These are phyloP conservation scores for Archips xylosteana DNA, from an alignment of 2,888 invertebrate species.

Conservation along the genomic window DNA sequence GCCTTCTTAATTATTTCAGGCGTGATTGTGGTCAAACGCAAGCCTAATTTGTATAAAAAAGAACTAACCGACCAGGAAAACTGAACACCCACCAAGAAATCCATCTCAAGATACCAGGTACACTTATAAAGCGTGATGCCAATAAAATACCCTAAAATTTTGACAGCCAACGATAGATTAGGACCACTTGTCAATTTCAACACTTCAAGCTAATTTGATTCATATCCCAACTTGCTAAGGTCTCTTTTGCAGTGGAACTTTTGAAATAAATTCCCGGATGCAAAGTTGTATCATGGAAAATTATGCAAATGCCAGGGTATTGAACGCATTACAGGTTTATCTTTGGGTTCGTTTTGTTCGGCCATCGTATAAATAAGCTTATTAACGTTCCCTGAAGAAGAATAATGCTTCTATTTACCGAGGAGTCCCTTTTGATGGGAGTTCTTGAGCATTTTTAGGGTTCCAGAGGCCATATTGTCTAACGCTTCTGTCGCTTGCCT, in stretches of 20 bases:
- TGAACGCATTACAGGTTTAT: conserved; percentile 38
- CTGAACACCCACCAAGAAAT: too few species aligned
- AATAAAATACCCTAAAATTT: conserved; percentile 9
- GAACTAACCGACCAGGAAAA: too few species aligned
- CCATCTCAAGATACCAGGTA: too few species aligned
- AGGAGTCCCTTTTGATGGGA: conserved; percentile 4
- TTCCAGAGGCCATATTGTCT: too few species aligned
- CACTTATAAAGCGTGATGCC: too few species aligned
- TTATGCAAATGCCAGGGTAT: conserved; percentile 38
- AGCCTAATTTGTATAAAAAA: too few species aligned
- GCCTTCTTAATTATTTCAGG: too few species aligned
- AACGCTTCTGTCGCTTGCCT: too few species aligned
- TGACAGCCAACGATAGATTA: conserved; percentile 29
- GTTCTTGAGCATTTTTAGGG: background rate
- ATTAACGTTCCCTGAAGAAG: conserved; percentile 47
- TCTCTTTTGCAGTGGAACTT: background rate
- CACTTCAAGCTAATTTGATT: conserved; percentile 3
- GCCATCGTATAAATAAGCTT: conserved; percentile 46
- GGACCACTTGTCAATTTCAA: conserved; percentile 6
- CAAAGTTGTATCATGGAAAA: conserved; percentile 39
- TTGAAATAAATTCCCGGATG: conserved; percentile 11
- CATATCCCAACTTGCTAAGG: background rate
- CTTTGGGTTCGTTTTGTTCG: conserved; percentile 27
- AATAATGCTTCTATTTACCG: conserved; percentile 29
- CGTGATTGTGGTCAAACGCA: too few species aligned